Base-by-base conservation (phyloP, 1,140 invertebrate genomes). In the Alviniconcha marisindica region DNA sequence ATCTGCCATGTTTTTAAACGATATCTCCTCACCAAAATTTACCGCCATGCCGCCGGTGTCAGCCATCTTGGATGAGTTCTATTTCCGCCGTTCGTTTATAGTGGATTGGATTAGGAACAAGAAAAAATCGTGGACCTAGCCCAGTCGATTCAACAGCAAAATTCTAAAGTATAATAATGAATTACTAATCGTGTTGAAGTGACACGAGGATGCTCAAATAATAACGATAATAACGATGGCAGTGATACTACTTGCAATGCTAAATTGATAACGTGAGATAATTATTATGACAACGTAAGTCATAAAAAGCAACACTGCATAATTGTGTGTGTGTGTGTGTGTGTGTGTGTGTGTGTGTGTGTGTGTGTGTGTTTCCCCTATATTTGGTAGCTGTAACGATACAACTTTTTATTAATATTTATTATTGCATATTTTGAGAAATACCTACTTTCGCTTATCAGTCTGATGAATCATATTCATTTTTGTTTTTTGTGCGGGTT, bases 21-120 rank as follows among this genome's bases (percentile, higher is more conserved):
- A n/a, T n/a, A n/a, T n/a, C 14, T 18, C 21, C 76, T 84, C 86
- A 89, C 88, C 88, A 44, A 87, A 85, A 87, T 89, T 89, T 86
- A 89, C 88, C 86, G 87, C 87, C 87, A 88, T 86, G 85, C 83
- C 82, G 33, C 83, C 76, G 54, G 85, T 77, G 33, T 84, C 83
- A 40, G 87, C 88, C 88, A 89, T 89, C 48, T 83, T 88, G 48
- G 48, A 48, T 77, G 18, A 0, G 40, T 60, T 24, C 40, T 1
- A 66, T 38, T 66, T 66, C 78, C 56, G 78, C 21, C n/a, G n/a
- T n/a, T n/a, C n/a, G n/a, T n/a, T n/a, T n/a, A n/a, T 80, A 2
- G 31, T 28, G 40, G 36, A 24, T 33, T 56, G n/a, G n/a, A n/a
- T n/a, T n/a, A n/a, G n/a, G n/a, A n/a, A n/a, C n/a, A n/a, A n/a